Conservation (phyloP, 1,140 invertebrate genomes). For the Drosophila murphyi region DNA sequence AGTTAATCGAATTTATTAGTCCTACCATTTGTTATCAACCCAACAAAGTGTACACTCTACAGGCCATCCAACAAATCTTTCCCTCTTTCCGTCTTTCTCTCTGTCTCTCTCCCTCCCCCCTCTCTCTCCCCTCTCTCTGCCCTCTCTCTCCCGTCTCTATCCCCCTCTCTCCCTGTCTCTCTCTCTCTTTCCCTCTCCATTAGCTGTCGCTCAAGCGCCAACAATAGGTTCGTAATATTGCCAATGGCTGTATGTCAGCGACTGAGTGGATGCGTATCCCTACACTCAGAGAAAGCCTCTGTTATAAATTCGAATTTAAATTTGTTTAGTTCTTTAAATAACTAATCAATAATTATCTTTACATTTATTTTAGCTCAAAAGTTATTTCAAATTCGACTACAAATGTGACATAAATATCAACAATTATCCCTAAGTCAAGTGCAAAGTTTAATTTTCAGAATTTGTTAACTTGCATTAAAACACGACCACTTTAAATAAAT, state of each 20-base stretch:
- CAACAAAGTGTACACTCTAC: slow-evolving; percentile 43
- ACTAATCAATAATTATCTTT: no score
- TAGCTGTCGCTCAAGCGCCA: slow-evolving; percentile 6
- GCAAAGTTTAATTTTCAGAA: no score
- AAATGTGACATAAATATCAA: no score
- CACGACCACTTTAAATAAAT: no score
- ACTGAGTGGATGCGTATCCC: slow-evolving; percentile 1
- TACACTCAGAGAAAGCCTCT: slow-evolving; percentile 11
- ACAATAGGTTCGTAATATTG: slow-evolving; percentile 36
- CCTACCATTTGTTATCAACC: slow-evolving; percentile 51
- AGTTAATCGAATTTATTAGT: slow-evolving; percentile 82
- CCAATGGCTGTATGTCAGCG: slow-evolving; percentile 12
- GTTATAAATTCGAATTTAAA: background rate
- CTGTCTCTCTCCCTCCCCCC: background rate
- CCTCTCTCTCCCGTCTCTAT: background rate
- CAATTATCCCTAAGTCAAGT: no score
- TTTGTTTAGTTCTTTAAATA: no score
- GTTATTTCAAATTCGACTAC: no score
- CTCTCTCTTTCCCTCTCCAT: background rate
- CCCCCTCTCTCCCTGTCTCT: background rate
- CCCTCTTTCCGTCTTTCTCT: no score
- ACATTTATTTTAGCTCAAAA: no score
- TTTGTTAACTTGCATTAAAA: no score
- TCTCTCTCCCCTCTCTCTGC: background rate
- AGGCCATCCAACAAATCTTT: slow-evolving; percentile 7